Evolutionary conservation across 2,113 vertebrate genomes (phyloP).

Genomic region (Sapajus apella): DNA sequence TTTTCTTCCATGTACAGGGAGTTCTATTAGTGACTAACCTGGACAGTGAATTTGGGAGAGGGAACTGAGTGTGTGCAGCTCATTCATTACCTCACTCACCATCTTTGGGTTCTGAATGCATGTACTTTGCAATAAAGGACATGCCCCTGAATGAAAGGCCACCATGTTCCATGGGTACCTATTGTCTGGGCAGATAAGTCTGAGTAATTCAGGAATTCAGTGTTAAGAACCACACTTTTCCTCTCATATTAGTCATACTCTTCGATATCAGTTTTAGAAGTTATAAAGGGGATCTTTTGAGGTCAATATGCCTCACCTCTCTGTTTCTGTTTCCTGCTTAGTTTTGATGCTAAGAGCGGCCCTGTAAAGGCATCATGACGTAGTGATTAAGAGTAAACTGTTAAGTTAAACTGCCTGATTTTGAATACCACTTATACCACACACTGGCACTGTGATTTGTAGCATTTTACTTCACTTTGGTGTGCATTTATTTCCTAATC

Average conservation of each 20-base stretch:
- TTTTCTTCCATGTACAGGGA: neutral
- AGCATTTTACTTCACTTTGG: neutral
- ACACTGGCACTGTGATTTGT: neutral
- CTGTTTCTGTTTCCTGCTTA: neutral
- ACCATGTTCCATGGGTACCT: neutral
- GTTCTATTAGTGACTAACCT: neutral
- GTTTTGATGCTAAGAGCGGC: neutral
- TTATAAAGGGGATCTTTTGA: neutral
- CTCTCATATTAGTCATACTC: neutral
- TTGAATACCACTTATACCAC: neutral
- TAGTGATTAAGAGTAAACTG: neutral
- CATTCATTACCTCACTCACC: neutral
- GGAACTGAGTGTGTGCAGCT: neutral
- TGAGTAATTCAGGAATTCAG: neutral
- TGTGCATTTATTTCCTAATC: neutral
- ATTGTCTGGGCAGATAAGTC: neutral
- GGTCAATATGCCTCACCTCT: neutral
- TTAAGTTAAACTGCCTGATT: neutral
- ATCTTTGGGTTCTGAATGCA: neutral
- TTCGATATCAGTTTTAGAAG: neutral
- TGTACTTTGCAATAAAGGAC: neutral
- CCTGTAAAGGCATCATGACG: neutral
- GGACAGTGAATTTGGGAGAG: neutral
- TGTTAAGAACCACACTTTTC: neutral
- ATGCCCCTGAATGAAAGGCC: neutral